Percentiles rank a stretch among this genome's conserved stretches.
phyloP scores from a whole-genome alignment of 2,797 vertebrate genomes.

The Gambusia yucatana region DNA sequence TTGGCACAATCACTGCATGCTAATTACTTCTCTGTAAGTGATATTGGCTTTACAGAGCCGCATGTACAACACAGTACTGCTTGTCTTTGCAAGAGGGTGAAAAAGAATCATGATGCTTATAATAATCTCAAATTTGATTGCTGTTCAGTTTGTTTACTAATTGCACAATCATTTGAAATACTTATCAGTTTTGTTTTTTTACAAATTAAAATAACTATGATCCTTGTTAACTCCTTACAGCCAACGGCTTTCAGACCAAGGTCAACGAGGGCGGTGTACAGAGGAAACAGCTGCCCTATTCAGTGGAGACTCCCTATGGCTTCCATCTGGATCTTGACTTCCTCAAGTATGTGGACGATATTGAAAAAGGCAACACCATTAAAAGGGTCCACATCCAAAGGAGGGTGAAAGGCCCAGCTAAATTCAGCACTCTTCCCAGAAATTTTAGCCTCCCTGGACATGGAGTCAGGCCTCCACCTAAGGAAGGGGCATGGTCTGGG shows the following conservation, averaged over 20 bases:
- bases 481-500: conserved; percentile 86
- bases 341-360: conserved; percentile 98
- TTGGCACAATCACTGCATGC: conserved; percentile 67
- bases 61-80: conserved; percentile 47
- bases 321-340: conserved; percentile 98
- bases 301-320: conserved; percentile 97
- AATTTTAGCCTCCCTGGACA: conserved; percentile 95
- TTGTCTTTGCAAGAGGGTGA: conserved; percentile 40
- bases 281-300: conserved; percentile 91
- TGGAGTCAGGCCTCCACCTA: conserved; percentile 75
- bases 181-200: not conserved
- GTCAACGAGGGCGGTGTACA: conserved; percentile 81
- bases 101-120: conserved; percentile 42
- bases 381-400: conserved; percentile 93
- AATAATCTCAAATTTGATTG: conserved; percentile 38
- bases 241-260: conserved; percentile 84
- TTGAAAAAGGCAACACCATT: conserved; percentile 98
- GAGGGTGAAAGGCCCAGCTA: conserved; percentile 90
- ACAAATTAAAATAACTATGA: conserved; percentile 18
- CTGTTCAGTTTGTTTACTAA: conserved; percentile 36
- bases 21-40: conserved; percentile 68
- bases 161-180: conserved; percentile 7
- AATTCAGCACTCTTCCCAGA: conserved; percentile 95
- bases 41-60: conserved; percentile 66
- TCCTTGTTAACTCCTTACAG: conserved; percentile 70